A percentile compares a stretch with the other conserved stretches of the same genome.
Conservation (phyloP, 2,113 vertebrate species). For the Semicossyphus pulcher region DNA sequence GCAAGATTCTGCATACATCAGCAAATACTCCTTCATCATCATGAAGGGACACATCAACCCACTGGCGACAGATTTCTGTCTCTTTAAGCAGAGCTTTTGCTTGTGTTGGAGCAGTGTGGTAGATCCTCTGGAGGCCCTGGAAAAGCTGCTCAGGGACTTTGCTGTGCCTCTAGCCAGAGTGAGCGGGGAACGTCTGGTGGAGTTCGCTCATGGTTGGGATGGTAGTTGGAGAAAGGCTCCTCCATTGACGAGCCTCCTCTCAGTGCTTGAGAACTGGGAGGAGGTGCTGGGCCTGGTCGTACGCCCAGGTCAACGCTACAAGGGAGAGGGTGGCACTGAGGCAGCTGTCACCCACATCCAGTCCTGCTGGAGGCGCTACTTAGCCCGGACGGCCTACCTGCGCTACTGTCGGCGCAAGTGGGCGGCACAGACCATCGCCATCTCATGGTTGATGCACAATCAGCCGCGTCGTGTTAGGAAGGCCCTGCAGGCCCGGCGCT, state of each 20-base stretch:
- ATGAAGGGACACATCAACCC: slow-evolving; percentile 76
- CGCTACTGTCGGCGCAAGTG: slow-evolving; percentile 73
- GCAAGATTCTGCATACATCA: not conserved
- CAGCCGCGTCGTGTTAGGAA: slow-evolving; percentile 77
- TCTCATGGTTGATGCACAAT: slow-evolving; percentile 80
- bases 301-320: slow-evolving; percentile 85
- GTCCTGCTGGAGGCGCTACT: slow-evolving; percentile 82
- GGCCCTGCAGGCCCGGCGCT: slow-evolving; percentile 83
- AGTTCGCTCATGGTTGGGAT: slow-evolving; percentile 66
- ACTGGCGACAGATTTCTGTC: slow-evolving; percentile 76
- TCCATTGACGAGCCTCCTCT: slow-evolving; percentile 71
- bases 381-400: slow-evolving; percentile 74
- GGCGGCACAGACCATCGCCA: slow-evolving; percentile 85
- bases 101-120: slow-evolving; percentile 79
- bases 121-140: slow-evolving; percentile 74
- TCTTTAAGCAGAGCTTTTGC: slow-evolving; percentile 81
- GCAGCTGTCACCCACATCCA: slow-evolving; percentile 84
- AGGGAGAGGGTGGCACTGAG: slow-evolving; percentile 78
- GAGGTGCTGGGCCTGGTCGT: slow-evolving; percentile 72
- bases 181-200: slow-evolving; percentile 70
- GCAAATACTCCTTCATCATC: slow-evolving; percentile 71
- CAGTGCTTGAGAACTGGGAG: slow-evolving; percentile 81
- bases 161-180: slow-evolving; percentile 82
- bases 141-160: slow-evolving; percentile 83
- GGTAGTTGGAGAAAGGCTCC: slow-evolving; percentile 50